Evolutionary conservation across 2,888 invertebrate genomes (phyloP).

Genomic region (Drosophila diplacantha): DNA sequence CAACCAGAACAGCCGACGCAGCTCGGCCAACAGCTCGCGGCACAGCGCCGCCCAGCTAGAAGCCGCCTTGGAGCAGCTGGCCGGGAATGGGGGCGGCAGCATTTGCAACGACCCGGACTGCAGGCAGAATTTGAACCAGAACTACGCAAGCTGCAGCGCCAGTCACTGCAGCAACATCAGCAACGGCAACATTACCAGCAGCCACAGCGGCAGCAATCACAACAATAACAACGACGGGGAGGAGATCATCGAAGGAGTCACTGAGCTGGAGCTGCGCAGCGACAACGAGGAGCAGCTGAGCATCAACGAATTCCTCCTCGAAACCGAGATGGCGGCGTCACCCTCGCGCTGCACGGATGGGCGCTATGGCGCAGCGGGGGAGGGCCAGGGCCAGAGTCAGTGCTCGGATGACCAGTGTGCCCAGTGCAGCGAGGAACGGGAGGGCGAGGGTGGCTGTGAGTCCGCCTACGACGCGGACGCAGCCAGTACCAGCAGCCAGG

Average conservation of each 20-base stretch:
- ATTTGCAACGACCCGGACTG: slow-evolving; percentile 66
- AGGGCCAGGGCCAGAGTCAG: slow-evolving; percentile 53
- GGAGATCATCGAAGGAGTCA: slow-evolving; percentile 51
- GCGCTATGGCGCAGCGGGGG: slow-evolving; percentile 52
- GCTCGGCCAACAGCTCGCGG: slow-evolving; percentile 65
- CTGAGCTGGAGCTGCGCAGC: slow-evolving; percentile 51
- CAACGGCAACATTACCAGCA: slow-evolving; percentile 39
- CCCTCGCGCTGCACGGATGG: slow-evolving; percentile 33
- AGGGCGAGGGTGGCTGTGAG: slow-evolving; percentile 42
- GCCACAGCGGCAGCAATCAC: slow-evolving; percentile 9
- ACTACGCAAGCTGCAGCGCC: slow-evolving; percentile 42
- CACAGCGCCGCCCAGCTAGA: slow-evolving; percentile 63
- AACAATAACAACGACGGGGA: slow-evolving; percentile 51
- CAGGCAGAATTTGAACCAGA: slow-evolving; percentile 43
- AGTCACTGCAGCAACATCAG: slow-evolving; percentile 55
- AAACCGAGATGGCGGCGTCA: slow-evolving; percentile 61
- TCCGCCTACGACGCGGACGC: slow-evolving; percentile 25
- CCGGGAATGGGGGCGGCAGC: slow-evolving; percentile 36
- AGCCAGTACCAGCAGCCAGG: slow-evolving; percentile 55
- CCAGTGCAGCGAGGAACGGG: slow-evolving; percentile 58
- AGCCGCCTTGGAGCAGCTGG: slow-evolving; percentile 71
- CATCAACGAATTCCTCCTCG: slow-evolving; percentile 65
- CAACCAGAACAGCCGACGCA: slow-evolving; percentile 63
- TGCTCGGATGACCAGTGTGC: slow-evolving; percentile 71
- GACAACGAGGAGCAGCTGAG: slow-evolving; percentile 64